phyloP scores from a whole-genome alignment of 2,797 vertebrate species.

The Cacajao melanocephalus region DNA sequence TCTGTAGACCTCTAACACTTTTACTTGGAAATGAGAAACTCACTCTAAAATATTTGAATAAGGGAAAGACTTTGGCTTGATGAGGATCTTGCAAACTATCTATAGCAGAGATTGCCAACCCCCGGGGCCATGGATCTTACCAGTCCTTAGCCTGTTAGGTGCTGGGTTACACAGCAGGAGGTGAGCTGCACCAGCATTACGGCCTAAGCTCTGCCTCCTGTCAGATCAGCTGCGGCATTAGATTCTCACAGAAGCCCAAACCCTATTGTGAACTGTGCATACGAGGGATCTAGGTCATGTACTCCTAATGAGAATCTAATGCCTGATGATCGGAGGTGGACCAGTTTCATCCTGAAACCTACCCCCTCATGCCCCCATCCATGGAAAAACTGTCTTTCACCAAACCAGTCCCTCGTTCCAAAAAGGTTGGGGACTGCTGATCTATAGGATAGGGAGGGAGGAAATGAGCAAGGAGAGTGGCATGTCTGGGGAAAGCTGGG shows the following conservation, averaged over 20 bases:
- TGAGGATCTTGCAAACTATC: neutral
- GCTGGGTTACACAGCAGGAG: too few species aligned
- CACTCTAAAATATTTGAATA: neutral
- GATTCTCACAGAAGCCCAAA: neutral
- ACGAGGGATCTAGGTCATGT: neutral
- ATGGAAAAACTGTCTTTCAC: neutral
- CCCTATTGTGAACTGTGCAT: neutral
- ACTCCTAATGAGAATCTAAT: neutral
- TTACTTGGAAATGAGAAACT: neutral
- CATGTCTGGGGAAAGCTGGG: neutral
- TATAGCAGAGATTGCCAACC: too few species aligned
- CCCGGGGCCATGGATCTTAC: too few species aligned
- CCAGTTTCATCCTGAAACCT: neutral
- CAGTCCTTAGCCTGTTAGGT: too few species aligned
- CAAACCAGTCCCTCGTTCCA: neutral
- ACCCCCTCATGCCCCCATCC: neutral
- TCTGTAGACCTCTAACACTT: neutral
- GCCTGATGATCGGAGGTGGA: neutral
- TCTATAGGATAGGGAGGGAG: neutral
- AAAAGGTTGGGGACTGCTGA: neutral
- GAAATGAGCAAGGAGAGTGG: neutral
- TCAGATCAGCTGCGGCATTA: neutral
- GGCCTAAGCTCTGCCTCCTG: neutral
- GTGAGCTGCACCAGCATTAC: neutral
- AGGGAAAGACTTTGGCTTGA: neutral